Evolutionary conservation across 2,113 vertebrate genomes (phyloP).

Genomic region (Corvus hawaiiensis): DNA sequence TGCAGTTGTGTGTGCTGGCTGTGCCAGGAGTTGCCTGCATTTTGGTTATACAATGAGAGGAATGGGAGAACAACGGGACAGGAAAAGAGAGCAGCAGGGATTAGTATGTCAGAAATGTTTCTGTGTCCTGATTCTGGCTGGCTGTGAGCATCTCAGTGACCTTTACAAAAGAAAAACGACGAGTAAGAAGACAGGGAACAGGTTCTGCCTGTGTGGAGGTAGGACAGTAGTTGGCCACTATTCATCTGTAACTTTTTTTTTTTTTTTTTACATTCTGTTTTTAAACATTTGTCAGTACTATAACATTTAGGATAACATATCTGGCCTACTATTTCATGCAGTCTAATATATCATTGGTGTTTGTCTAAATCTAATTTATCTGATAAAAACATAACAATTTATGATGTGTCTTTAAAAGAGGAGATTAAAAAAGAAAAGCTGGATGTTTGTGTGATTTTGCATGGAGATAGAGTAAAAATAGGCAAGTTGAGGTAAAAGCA

Average conservation of each 20-base stretch:
- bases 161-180: background rate
- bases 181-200: background rate
- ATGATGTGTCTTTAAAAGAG: background rate
- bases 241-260: background rate
- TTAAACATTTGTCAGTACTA: background rate
- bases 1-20: background rate
- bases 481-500: background rate
- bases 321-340: background rate
- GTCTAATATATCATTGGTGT: background rate
- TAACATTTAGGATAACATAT: background rate
- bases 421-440: background rate
- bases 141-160: background rate
- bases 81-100: background rate
- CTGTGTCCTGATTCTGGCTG: background rate
- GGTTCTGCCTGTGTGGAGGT: background rate
- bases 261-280: background rate
- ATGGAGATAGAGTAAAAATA: background rate
- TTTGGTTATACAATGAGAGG: background rate
- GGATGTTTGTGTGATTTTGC: background rate
- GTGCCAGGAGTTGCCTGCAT: background rate
- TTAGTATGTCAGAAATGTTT: background rate
- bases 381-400: background rate
- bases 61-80: background rate
- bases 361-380: background rate
- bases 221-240: background rate